Conservation (phyloP, 2,888 invertebrate species). For the Tyria jacobaeae region DNA sequence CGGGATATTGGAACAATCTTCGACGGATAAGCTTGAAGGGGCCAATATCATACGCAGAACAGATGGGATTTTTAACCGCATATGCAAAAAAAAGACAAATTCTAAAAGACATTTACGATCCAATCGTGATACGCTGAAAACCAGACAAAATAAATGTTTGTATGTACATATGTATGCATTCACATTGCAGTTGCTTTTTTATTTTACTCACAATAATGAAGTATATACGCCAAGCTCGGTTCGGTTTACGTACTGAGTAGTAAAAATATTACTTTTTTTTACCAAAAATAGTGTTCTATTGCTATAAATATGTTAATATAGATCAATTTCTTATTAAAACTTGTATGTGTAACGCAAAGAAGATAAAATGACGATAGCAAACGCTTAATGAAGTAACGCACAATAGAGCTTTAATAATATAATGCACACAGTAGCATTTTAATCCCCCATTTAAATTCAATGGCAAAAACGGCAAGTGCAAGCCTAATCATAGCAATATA, state of each 20-base stretch:
- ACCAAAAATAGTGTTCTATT: slow-evolving; percentile 26
- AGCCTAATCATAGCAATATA: slow-evolving; percentile 86
- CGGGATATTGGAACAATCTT: slow-evolving; percentile 84
- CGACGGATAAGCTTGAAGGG: slow-evolving; percentile 71
- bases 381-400: slow-evolving; percentile 79
- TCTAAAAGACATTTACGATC: slow-evolving; percentile 38
- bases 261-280: background rate
- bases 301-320: background rate
- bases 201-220: too few species aligned
- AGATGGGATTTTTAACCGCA: slow-evolving; percentile 58
- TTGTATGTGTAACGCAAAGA: slow-evolving; percentile 55
- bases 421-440: slow-evolving; percentile 77
- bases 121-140: slow-evolving; percentile 34
- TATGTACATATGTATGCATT: background rate
- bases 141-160: slow-evolving; percentile 2
- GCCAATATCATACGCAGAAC: slow-evolving; percentile 66
- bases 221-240: too few species aligned
- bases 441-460: slow-evolving; percentile 87
- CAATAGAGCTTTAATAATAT: slow-evolving; percentile 83
- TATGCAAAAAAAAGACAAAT: slow-evolving; percentile 50
- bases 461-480: slow-evolving; percentile 81
- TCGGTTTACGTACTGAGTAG: too few species aligned
- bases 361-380: slow-evolving; percentile 68
- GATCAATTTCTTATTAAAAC: slow-evolving; percentile 1
- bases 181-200: too few species aligned